A percentile compares a stretch with the other conserved stretches of the same genome.
Conservation (phyloP, 1,140 invertebrate genomes). For the Mamestra configurata region DNA sequence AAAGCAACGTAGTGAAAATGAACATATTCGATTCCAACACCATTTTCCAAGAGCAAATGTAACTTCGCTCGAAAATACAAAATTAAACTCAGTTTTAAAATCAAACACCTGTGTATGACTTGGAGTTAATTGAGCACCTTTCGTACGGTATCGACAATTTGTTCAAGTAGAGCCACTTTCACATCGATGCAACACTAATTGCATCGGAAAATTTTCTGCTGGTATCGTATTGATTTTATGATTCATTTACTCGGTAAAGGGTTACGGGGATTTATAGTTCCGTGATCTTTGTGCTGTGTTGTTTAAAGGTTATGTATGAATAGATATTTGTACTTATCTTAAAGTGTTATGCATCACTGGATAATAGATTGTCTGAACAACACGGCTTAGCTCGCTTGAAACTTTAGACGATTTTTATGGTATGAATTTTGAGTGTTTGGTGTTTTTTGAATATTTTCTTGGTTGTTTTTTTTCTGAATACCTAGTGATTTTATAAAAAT, state of each 20-base stretch:
- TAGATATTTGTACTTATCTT: no score
- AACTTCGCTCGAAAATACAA: constrained; percentile 8
- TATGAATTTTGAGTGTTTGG: no score
- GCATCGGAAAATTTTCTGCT: constrained; percentile 46
- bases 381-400: neutral
- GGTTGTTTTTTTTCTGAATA: no score
- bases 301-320: neutral
- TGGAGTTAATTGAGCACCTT: constrained; percentile 56
- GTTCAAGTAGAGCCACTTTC: constrained; percentile 52
- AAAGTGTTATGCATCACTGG: no score
- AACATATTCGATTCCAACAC: neutral
- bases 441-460: no score
- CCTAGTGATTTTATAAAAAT: no score
- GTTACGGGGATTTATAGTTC: neutral
- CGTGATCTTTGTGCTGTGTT: constrained; percentile 3
- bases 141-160: constrained; percentile 33
- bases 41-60: neutral
- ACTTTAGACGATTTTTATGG: no score
- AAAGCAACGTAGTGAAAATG: neutral
- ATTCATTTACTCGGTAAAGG: constrained; percentile 20
- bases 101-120: constrained; percentile 58
- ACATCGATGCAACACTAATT: constrained; percentile 36
- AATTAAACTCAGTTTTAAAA: constrained; percentile 24
- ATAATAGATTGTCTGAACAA: no score
- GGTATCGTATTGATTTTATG: constrained; percentile 36